Base-by-base conservation (phyloP, 1,140 invertebrate genomes). In the Lepidostoma basale region DNA sequence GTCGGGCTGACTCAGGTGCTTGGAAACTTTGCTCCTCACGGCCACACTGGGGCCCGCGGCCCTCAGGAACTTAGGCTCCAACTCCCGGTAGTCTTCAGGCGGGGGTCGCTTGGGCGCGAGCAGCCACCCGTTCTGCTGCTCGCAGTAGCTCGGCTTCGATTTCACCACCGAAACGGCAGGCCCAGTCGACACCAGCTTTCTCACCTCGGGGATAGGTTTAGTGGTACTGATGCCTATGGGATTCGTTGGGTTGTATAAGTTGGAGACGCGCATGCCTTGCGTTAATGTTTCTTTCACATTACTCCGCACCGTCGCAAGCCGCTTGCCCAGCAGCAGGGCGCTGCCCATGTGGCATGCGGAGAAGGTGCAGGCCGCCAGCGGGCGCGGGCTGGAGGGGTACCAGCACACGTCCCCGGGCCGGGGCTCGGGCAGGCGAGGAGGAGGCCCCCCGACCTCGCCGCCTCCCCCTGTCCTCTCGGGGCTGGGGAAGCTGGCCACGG, bases 351-450 rank as follows among this genome's bases (percentile, higher is more conserved):
- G 78, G 28, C 79, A 78, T 18, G 81, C 76, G 74, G 81, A 80
- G 73, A 78, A 83, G 0, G 80, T 80, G 74, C 81, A 83, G 22
- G 81, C 66, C n/a, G 80, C 79, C 4, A 83, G 77, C n/a, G 81
- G 81, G 5, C 81, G 73, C 62, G 81, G 81, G 26, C 76, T 75
- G 33, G 78, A 67, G 12, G 78, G 67, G 69, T 82, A 82, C 81
- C 81, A 83, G 68, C 77, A 81, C 54, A 83, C 80, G 68, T 82
- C 80, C 28, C 65, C 66, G 22, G 79, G 77, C 33, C 62, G 62
- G 5, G 62, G 66, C 45, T 77, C 79, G 4, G 75, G 72, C 56
- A 69, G 74, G 23, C 76, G 36, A 74, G 76, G 68, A 1, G 67
- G 65, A 1, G 45, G 45, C 8, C n/a, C 26, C 9, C 71, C 6